These are phyloP conservation scores for Colistium nudipinnis DNA, from an alignment of 2,113 vertebrate genomes.

Conservation along the genomic window DNA sequence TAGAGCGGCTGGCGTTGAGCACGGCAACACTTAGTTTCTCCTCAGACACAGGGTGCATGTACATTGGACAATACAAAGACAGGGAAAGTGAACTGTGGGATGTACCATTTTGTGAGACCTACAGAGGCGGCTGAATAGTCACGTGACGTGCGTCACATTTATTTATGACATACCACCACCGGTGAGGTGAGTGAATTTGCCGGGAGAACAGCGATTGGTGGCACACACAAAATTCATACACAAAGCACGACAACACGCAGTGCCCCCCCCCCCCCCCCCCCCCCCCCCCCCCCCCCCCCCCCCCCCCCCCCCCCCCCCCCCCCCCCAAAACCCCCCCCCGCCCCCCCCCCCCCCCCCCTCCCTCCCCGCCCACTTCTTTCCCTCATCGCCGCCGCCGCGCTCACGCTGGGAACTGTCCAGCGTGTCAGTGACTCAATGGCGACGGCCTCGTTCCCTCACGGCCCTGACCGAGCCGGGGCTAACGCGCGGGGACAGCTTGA, in stretches of 20 bases:
- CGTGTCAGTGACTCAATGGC: slow-evolving; percentile 74
- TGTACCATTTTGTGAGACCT: too few relatives aligned
- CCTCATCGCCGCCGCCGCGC: slow-evolving; percentile 33
- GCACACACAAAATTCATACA: background rate
- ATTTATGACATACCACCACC: too few relatives aligned
- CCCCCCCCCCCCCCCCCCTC: slow-evolving; percentile 18
- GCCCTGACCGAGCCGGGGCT: slow-evolving; percentile 67
- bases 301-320: slow-evolving; percentile 18
- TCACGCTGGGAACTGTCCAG: slow-evolving; percentile 60
- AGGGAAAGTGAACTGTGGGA: too few relatives aligned
- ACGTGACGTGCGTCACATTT: too few relatives aligned
- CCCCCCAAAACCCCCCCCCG: slow-evolving; percentile 20
- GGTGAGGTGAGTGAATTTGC: too few relatives aligned
- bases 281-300: slow-evolving; percentile 12
- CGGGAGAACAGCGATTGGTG: too few relatives aligned
- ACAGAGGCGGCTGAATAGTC: too few relatives aligned
- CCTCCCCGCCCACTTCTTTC: slow-evolving; percentile 21
- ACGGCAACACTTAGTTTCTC: too few relatives aligned
- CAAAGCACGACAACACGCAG: slow-evolving; percentile 26
- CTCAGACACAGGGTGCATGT: too few relatives aligned
- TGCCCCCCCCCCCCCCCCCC: slow-evolving; percentile 15
- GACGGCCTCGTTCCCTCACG: slow-evolving; percentile 65
- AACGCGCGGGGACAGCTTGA: slow-evolving; percentile 75
- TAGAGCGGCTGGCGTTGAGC: too few relatives aligned
- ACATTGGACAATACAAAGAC: too few relatives aligned